phyloP scores from a whole-genome alignment of 2,888 invertebrate genomes.

The Lasioglossum lativentre region DNA sequence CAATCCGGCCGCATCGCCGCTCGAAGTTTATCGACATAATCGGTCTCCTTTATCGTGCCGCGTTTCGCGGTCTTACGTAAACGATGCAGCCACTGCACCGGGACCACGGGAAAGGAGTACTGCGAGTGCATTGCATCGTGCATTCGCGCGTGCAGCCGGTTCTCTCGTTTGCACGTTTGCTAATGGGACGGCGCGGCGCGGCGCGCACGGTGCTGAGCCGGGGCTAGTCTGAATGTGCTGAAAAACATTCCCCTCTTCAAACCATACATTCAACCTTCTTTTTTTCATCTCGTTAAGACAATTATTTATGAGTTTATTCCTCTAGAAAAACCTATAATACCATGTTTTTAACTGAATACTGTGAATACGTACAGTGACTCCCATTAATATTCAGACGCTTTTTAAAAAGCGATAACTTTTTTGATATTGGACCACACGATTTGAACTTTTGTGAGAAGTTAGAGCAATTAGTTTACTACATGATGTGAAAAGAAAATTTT shows the following conservation, averaged over 20 bases:
- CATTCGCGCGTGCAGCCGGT: not conserved
- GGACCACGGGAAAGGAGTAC: not conserved
- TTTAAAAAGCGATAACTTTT: too few relatives aligned
- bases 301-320: not conserved
- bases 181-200: not conserved
- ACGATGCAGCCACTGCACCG: not conserved
- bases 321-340: not conserved
- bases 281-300: not conserved
- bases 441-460: too few relatives aligned
- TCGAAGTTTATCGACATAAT: constrained; percentile 4
- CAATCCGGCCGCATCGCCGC: not conserved
- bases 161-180: not conserved
- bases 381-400: too few relatives aligned
- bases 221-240: not conserved
- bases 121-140: not conserved
- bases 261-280: not conserved
- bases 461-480: too few relatives aligned
- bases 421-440: too few relatives aligned
- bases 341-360: too few relatives aligned
- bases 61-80: constrained; percentile 10
- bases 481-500: too few relatives aligned
- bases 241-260: not conserved
- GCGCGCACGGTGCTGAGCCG: not conserved
- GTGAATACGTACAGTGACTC: too few relatives aligned
- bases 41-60: not conserved